Percentiles rank a stretch among this genome's conserved stretches.
Conservation (phyloP, 2,797 vertebrate genomes). For the Oreonectes daqikongensis region DNA sequence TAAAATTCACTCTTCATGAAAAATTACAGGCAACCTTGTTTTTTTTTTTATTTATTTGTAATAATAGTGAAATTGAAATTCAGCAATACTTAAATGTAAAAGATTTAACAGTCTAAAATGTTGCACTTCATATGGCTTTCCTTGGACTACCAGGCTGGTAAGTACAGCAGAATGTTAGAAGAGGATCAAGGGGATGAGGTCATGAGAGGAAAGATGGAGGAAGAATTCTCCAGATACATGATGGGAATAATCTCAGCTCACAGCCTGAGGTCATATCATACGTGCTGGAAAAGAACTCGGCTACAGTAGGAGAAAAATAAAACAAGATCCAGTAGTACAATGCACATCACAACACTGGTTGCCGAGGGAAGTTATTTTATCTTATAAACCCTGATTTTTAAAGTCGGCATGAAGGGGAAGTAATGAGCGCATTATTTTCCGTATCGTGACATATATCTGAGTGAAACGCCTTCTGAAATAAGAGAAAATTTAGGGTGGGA, state of each 20-base stretch:
- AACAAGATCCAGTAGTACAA: background rate
- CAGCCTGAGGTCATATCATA: slow-evolving; percentile 19
- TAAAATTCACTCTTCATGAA: too few relatives aligned
- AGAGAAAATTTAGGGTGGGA: too few relatives aligned
- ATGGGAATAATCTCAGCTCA: slow-evolving; percentile 20
- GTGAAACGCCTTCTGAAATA: too few relatives aligned
- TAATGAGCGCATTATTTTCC: too few relatives aligned
- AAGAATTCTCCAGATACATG: background rate
- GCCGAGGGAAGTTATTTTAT: background rate
- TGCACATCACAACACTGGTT: background rate
- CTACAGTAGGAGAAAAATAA: slow-evolving; percentile 1
- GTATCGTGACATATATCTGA: too few relatives aligned
- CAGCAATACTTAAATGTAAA: too few relatives aligned
- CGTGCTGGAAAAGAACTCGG: background rate
- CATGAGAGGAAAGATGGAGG: slow-evolving; percentile 11
- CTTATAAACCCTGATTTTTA: background rate
- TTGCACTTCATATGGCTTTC: background rate
- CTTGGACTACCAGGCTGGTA: background rate
- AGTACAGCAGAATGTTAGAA: slow-evolving; percentile 14
- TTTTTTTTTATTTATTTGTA: background rate
- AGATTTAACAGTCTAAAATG: too few relatives aligned
- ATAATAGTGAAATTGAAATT: too few relatives aligned
- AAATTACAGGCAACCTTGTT: too few relatives aligned
- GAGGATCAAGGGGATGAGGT: background rate
- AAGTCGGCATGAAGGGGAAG: too few relatives aligned